Base-by-base conservation (phyloP, 2,888 invertebrate genomes). In the Smittia aterrima region DNA sequence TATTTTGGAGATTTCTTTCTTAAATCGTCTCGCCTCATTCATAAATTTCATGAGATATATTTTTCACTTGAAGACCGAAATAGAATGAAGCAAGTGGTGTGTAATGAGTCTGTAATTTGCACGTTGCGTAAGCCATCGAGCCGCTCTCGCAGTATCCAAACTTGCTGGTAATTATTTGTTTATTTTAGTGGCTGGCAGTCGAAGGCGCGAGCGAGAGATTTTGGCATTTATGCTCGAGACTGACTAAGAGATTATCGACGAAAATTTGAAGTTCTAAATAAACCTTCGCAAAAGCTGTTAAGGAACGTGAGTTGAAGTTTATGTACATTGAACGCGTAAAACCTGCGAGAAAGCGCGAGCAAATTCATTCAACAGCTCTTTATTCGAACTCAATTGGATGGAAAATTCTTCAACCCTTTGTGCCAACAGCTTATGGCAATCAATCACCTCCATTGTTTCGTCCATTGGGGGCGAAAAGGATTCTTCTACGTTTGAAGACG, bases 1-100 rank as follows among this genome's bases (percentile, higher is more conserved):
- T 20, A 71, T 53, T 68, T 41, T 27, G 27, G 41, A 68, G 22
- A 27, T 27, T 54, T 25, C 41, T 54, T 58, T 32, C 32, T 38
- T 25, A n/a, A 27, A 64, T 58, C 25, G n/a, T 70, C 27, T 70
- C 41, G 16, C 6, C 72, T 40, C 72, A 72, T 72, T 72, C 72
- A 72, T 72, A 72, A 72, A 72, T 62, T 62, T 71, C 38, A 72
- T 24, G 70, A 24, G 70, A 70, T 70, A 47, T 68, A 41, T 13
- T 62, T 62, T 66, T 66, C 67, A 22, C 18, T 58, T 22, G 4
- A 4, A 4, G 58, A 47, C 4, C 22, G 47, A 58, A 18, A 58
- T 58, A 58, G 58, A 58, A 58, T 58, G 7, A 13, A 7, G 18
- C 58, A 58, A 16, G 7, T 22, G 58, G 20, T 22, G 22, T 58